Evolutionary conservation across 2,888 invertebrate genomes (phyloP).

Genomic region (Luperina nickerlii): DNA sequence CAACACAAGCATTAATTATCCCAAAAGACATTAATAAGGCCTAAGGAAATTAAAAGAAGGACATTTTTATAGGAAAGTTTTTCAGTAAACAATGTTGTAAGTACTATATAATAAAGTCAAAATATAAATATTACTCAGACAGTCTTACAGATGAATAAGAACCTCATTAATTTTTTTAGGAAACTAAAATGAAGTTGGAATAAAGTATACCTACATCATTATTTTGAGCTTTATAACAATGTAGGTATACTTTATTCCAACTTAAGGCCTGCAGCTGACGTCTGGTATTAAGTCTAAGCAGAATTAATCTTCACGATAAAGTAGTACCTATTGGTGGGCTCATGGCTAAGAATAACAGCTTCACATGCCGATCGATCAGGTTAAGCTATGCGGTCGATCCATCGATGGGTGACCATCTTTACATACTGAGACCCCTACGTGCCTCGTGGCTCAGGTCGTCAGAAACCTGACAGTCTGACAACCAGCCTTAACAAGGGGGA

Average conservation of each 20-base stretch:
- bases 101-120: constrained; percentile 19
- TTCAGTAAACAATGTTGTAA: constrained; percentile 24
- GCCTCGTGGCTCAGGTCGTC: no score
- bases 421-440: neutral
- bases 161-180: constrained; percentile 19
- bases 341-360: neutral
- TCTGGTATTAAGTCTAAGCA: neutral
- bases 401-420: neutral
- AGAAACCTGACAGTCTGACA: neutral
- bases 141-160: constrained; percentile 17
- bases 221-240: constrained; percentile 40
- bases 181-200: constrained; percentile 15
- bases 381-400: neutral
- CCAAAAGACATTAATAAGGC: constrained; percentile 30
- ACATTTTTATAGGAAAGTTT: constrained; percentile 45
- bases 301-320: neutral
- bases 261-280: no score
- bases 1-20: constrained; percentile 30
- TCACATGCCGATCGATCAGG: neutral
- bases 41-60: constrained; percentile 45
- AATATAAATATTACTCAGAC: constrained; percentile 30
- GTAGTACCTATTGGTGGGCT: neutral
- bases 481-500: neutral
- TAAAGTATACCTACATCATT: constrained; percentile 19
- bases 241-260: no score